Base-by-base conservation (phyloP, 1,140 invertebrate species). In the Solenopsis fugax region DNA sequence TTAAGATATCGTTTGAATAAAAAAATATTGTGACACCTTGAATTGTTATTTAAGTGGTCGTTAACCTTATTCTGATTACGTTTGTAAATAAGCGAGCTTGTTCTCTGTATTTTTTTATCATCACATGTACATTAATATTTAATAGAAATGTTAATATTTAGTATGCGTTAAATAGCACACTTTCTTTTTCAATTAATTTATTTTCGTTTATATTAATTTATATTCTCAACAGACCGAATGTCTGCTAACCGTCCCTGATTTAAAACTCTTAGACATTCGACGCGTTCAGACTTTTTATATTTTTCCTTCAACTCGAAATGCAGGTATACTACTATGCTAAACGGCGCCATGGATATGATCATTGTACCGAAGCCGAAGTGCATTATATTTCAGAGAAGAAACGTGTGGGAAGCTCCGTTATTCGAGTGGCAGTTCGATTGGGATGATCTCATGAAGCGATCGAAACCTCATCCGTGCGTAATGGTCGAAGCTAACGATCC, bases 401-500 rank as follows among this genome's bases (percentile, higher is more conserved):
- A 97, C 10, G 95, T 98, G 16, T 96, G 97, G 75, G 95, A 96
- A 78, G 96, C 97, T 9, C 93, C 95, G 0, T 92, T 98, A 64
- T 93, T 95, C 0, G 96, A 95, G 1, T 94, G 96, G 48, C 98
- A 99, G 93, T 95, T 97, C 10, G 96, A 97, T 62, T 99, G 98
- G 98, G 96, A 97, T 1, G 96, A 98, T 34, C 96, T 97, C 1
- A 87, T 98, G 29, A 93, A 94, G 18, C 94, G 95, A 50, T 95
- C 96, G 0, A 95, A 96, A 2, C 97, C 97, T 16, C 97, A 97
- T 87, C 97, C 98, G 2, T 98, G 98, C 92, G 97, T 99, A 4
- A 96, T 98, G 0, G 97, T 99, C 0, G 97, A 98, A 89, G 97
- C 98, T 12, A 98, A 98, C 91, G 97, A 99, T 90, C 98, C 98